Conservation (phyloP, 2,113 vertebrate species). For the Xerus inauris region DNA sequence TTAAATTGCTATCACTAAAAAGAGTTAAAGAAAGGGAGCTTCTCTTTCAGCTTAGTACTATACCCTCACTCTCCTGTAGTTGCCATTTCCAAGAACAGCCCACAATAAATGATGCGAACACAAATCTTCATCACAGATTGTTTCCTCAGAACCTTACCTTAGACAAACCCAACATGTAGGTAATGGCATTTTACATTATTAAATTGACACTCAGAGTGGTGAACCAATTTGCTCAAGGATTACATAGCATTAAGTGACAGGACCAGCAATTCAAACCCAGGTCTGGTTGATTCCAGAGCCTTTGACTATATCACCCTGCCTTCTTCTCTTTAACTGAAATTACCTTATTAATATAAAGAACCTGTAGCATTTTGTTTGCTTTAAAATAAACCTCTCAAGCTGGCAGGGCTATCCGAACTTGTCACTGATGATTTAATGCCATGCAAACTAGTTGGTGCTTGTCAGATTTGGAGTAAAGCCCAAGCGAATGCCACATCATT, state of each 20-base stretch:
- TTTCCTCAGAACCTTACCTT: not conserved
- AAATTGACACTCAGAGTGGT: not conserved
- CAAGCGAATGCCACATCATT: conserved; percentile 35
- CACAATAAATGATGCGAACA: not conserved
- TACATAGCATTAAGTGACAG: not conserved
- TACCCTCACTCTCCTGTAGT: not conserved
- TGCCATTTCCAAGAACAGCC: not conserved
- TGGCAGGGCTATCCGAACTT: conserved; percentile 80
- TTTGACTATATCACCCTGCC: not conserved
- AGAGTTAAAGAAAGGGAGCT: not conserved
- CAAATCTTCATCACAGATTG: not conserved
- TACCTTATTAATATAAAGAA: conserved; percentile 67
- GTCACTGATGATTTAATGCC: conserved; percentile 68
- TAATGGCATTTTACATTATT: not conserved
- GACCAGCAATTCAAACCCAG: not conserved
- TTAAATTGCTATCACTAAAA: not conserved
- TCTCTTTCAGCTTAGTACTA: not conserved
- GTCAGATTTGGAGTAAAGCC: conserved; percentile 8
- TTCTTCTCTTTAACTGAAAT: conserved; percentile 28
- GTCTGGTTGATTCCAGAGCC: not conserved
- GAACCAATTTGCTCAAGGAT: not conserved
- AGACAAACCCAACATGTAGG: not conserved
- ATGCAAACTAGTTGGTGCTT: conserved; percentile 28
- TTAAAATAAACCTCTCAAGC: conserved; percentile 72
- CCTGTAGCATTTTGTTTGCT: conserved; percentile 57